phyloP scores from a whole-genome alignment of 2,888 invertebrate genomes.

The Callinectes sapidus region DNA sequence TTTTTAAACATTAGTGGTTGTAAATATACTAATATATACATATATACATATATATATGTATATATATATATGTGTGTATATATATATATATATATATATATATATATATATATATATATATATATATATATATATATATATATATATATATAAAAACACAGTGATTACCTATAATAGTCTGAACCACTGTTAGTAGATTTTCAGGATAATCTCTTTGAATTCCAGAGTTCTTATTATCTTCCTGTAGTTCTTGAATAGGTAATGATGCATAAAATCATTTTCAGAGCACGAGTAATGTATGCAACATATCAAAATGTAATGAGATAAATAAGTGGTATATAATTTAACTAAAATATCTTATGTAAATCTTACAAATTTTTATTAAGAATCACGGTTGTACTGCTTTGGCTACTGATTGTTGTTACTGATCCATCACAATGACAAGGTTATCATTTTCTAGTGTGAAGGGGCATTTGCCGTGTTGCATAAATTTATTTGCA shows the following conservation, averaged over 20 bases:
- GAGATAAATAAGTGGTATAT: conserved; percentile 43
- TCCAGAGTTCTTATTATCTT: conserved; percentile 55
- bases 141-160: conserved; percentile 1
- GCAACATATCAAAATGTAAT: conserved; percentile 63
- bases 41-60: conserved; percentile 39
- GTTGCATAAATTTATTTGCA: conserved; percentile 9
- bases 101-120: conserved; percentile 39
- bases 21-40: conserved; percentile 54
- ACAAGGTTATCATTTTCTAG: neutral
- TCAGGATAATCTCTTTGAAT: conserved; percentile 60
- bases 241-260: conserved; percentile 59
- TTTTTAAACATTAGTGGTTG: conserved; percentile 57
- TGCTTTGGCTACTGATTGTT: conserved; percentile 11
- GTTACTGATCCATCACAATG: conserved; percentile 24
- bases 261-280: conserved; percentile 50
- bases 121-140: conserved; percentile 43
- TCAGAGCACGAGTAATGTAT: conserved; percentile 63
- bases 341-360: conserved; percentile 38
- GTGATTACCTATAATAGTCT: conserved; percentile 1
- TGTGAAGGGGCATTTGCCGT: conserved; percentile 49
- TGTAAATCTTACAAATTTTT: conserved; percentile 5
- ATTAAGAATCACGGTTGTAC: neutral
- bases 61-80: conserved; percentile 33
- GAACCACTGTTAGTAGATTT: conserved; percentile 53
- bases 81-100: conserved; percentile 40